Base-by-base conservation (phyloP, 2,888 invertebrate genomes). In the Atethmia centrago region DNA sequence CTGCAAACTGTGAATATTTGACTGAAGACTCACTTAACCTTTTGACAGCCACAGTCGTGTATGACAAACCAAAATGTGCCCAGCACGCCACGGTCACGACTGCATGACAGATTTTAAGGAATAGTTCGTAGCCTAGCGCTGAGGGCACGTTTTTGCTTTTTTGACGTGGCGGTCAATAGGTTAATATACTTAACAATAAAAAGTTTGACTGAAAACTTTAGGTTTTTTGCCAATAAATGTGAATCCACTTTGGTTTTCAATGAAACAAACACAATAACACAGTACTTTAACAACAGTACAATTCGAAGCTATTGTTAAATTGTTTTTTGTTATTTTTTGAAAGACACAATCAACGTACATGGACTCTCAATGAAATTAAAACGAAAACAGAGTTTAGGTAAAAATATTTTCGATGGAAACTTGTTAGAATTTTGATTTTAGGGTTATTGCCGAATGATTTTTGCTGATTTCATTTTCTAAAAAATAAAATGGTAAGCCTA, bases 291-390 rank as follows among this genome's bases (percentile, higher is more conserved):
- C 45, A 49, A 14, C 0, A 7, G n/a, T 40, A 25, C 40, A 79
- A 64, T 53, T 59, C 16, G 10, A 42, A 59, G 14, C 40, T n/a
- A 21, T 72, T 77, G 58, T 64, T 45, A 1, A 45, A 14, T 45
- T 28, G 2, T 9, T n/a, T 55, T 59, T 62, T 62, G 3, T 49
- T 56, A n/a, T 28, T n/a, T 49, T 53, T 21, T 31, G 8, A 53
- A 77, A 58, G 12, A 9, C n/a, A 51, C 45, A 72, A 58, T 71
- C 78, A 71, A 62, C 31, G 25, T 1, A 19, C 25, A 56, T 19
- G 12, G 21, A 14, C 62, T 28, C 9, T 40, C 36, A 56, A 79
- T 71, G 0, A 56, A 71, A 62, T 76, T 78, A 70, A 71, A 63
- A 63, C 28, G 45, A 16, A 74, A 53, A 58, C 3, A 0, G 14